Conservation (phyloP, 2,888 invertebrate species). For the Heliconius aoede region DNA sequence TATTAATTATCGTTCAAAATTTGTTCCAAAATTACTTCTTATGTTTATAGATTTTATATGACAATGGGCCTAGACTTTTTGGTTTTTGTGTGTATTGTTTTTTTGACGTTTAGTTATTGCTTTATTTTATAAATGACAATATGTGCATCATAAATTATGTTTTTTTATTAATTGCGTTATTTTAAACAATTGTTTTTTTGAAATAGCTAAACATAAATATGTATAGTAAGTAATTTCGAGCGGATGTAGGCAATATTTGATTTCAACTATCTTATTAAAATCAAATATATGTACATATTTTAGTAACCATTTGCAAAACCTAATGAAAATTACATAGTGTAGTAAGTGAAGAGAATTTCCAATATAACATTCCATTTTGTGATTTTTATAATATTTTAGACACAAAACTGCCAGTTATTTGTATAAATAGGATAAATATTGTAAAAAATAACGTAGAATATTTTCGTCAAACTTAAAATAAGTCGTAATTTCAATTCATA, state of each 20-base stretch:
- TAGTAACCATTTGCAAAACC: not conserved
- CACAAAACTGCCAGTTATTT: conserved; percentile 44
- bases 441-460: conserved; percentile 32
- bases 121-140: not conserved
- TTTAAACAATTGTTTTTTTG: not conserved
- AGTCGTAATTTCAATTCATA: conserved; percentile 36
- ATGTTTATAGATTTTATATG: conserved; percentile 3
- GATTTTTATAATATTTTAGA: conserved; percentile 45
- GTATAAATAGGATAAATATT: conserved; percentile 37
- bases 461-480: conserved; percentile 34
- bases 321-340: conserved; percentile 5
- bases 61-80: not conserved
- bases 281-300: conserved; percentile 4
- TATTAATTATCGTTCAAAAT: not conserved
- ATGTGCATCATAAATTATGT: not conserved
- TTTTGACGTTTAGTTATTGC: not conserved
- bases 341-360: not conserved
- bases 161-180: not conserved
- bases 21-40: not conserved
- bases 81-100: not conserved
- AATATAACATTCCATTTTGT: conserved; percentile 49
- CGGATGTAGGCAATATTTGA: not conserved
- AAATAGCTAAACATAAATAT: too few relatives aligned
- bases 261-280: not conserved
- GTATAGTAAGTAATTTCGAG: not conserved